Percentiles rank a stretch among this genome's conserved stretches.
phyloP scores from a whole-genome alignment of 30 jellyfish, hydroid and myxozoan genomes.

The Clytia hemisphaerica region DNA sequence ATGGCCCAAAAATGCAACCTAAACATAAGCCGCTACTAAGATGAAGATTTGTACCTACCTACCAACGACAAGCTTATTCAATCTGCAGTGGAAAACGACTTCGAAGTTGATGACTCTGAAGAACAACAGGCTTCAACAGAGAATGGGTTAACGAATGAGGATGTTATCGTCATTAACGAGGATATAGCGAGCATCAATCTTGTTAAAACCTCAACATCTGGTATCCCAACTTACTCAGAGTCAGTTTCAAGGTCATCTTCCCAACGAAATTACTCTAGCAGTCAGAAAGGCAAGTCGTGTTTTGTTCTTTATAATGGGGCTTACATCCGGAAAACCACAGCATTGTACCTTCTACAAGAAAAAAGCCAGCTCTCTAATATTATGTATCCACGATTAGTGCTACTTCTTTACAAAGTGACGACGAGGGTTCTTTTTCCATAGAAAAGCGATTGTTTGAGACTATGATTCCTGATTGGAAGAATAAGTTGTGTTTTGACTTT shows the following conservation, averaged over 20 bases:
- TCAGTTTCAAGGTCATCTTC: too few relatives aligned
- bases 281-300: too few relatives aligned
- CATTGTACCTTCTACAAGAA: conserved; percentile 16
- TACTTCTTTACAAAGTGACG: too few relatives aligned
- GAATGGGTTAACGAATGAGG: not conserved
- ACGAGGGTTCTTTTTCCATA: too few relatives aligned
- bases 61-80: too few relatives aligned
- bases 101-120: not conserved
- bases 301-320: conserved; percentile 22
- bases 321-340: conserved; percentile 3
- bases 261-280: too few relatives aligned
- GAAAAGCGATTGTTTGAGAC: too few relatives aligned
- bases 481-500: too few relatives aligned
- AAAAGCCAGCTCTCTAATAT: not conserved
- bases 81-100: conserved; percentile 24
- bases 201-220: not conserved
- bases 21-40: too few relatives aligned
- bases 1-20: too few relatives aligned
- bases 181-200: conserved; percentile 15
- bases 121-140: conserved; percentile 8
- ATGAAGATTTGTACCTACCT: too few relatives aligned
- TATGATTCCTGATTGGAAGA: too few relatives aligned
- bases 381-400: not conserved
- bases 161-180: conserved; percentile 3
- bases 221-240: conserved; percentile 5